phyloP scores from a whole-genome alignment of 2,797 vertebrate genomes.

The Dryobates pubescens region DNA sequence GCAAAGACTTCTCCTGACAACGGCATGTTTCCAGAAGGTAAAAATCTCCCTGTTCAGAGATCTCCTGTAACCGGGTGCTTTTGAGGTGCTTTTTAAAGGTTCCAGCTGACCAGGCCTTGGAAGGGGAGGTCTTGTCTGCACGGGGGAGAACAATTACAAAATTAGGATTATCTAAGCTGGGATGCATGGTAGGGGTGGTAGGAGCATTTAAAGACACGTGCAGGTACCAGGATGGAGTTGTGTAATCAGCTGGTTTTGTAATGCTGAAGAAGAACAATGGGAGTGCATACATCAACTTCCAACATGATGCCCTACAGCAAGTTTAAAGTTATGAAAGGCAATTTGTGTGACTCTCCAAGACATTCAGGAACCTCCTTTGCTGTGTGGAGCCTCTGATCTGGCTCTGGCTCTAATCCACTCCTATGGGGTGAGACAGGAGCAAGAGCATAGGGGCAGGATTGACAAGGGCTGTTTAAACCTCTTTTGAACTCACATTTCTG shows the following conservation, averaged over 20 bases:
- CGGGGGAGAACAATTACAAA: slow-evolving; percentile 35
- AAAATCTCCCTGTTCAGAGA: background rate
- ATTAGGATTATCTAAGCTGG: slow-evolving; percentile 60
- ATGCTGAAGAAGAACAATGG: slow-evolving; percentile 1
- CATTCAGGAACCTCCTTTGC: background rate
- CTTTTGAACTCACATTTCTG: background rate
- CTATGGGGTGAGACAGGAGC: background rate
- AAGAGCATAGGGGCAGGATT: background rate
- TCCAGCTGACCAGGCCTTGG: background rate
- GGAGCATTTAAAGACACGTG: slow-evolving; percentile 35
- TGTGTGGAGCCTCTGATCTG: background rate
- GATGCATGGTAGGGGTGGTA: background rate
- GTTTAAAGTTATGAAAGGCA: slow-evolving; percentile 50
- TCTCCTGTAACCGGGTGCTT: background rate
- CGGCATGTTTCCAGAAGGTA: slow-evolving; percentile 33
- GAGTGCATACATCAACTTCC: background rate
- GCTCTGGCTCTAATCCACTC: background rate
- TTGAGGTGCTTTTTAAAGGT: slow-evolving; percentile 63
- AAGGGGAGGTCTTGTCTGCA: slow-evolving; percentile 20
- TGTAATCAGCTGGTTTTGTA: slow-evolving; percentile 66
- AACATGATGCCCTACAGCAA: slow-evolving; percentile 53
- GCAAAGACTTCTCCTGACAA: slow-evolving; percentile 43
- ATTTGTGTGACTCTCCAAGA: background rate
- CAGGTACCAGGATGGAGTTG: background rate
- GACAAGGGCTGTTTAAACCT: background rate